phyloP scores from a whole-genome alignment of 2,797 vertebrate species.

The Clarias fuscus region DNA sequence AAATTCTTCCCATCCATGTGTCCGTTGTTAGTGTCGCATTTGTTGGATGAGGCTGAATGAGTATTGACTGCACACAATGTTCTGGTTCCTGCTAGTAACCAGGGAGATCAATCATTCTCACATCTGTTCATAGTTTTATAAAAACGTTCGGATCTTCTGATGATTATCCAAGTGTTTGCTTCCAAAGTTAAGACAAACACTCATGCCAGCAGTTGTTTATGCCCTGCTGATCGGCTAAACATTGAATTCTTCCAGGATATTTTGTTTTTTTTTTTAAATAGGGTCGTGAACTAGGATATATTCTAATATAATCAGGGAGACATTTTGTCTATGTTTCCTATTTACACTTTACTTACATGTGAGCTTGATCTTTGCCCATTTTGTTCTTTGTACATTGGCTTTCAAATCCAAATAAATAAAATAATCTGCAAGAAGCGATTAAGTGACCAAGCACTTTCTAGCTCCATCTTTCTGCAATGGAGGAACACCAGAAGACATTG shows the following conservation, averaged over 20 bases:
- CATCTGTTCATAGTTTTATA: constrained; percentile 22
- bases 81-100: background rate
- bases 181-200: constrained; percentile 5
- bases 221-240: background rate
- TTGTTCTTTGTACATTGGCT: background rate
- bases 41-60: background rate
- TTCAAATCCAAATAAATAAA: background rate
- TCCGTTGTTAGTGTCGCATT: background rate
- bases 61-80: background rate
- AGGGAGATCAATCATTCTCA: background rate
- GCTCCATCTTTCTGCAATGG: too few relatives aligned
- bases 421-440: background rate
- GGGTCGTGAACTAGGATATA: background rate
- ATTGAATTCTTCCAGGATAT: background rate
- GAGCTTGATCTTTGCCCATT: background rate
- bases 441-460: background rate
- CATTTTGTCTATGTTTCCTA: background rate
- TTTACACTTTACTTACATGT: background rate
- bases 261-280: background rate
- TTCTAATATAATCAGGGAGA: background rate
- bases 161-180: constrained; percentile 21
- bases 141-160: constrained; percentile 11
- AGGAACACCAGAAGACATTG: background rate
- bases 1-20: background rate
- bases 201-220: constrained; percentile 20